Base-by-base conservation (phyloP, 2,888 invertebrate species). In the Sarcophaga rosellei region DNA sequence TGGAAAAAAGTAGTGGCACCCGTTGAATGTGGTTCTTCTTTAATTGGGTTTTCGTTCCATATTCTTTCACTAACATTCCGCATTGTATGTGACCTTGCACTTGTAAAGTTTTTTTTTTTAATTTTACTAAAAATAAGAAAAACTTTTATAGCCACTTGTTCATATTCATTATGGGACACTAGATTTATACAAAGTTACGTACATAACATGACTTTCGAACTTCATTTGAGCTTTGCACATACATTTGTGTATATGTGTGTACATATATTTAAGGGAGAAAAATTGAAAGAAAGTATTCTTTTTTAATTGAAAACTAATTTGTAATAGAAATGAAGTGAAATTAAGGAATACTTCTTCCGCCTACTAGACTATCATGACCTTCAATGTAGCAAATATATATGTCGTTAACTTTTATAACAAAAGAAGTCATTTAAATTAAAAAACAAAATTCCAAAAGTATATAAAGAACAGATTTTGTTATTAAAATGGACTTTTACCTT, bases 51-150 rank as follows among this genome's bases (percentile, higher is more conserved):
- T 53, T 53, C 17, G 15, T 53, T 17, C 53, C 17, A 15, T 53
- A 53, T 53, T 53, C 17, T 53, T 53, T 53, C 17, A 4, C 17
- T 17, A 4, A 53, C 53, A 53, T 15, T 53, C 17, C 53, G 17
- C 17, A 53, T 5, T 53, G 8, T 53, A 15, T 53, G 53, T 47
- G 82, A n/a, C 77, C 82, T 77, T 82, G 77, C 61, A 25, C 77
- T 77, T 66, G 57, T 23, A 5, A 47, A 47, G 35, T 35, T 35
- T 35, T 6, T 35, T 35, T 35, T 25, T 35, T 35, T 35, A 47
- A 47, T 47, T 15, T 47, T 15, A 47, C 15, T 47, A 47, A 53
- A 53, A 53, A 53, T 53, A 53, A 53, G 17, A 53, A 53, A 15
- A 53, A 53, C 12, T 53, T 11, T 47, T 17, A 53, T 53, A 3